Evolutionary conservation across 2,888 invertebrate species (phyloP), one percentile per base, ranked within the genome.

Genomic region (Athalia circularis): DNA sequence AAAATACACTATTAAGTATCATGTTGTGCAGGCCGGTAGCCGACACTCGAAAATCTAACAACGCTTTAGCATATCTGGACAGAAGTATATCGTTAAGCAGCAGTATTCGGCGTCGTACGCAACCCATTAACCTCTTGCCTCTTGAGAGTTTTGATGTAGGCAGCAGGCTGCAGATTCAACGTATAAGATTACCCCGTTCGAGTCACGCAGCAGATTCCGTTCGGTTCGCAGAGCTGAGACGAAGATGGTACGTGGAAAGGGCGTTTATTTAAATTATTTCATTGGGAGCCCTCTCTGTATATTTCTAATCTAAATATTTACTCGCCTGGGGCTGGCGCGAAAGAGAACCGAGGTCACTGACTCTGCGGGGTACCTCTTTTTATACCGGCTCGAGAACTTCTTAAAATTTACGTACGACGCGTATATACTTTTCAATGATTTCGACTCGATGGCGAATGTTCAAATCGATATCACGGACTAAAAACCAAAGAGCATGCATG

Each of bases 241-340:
- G 75, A 75, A 62, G 62, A 62, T 61, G 62, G 62, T n/a, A n/a
- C 5, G 8, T 50, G 68, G 64, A 54, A 65, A 54, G 77, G 79
- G 78, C 82, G 84, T 87, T 87, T 84, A 83, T 86, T 83, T 80
- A 82, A 85, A 85, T 86, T 83, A 84, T 83, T 84, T 83, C 82
- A 74, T 75, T 74, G 79, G 80, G 82, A 78, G 81, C 80, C 80
- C 75, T 68, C 77, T 82, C 77, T 79, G 80, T 84, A 80, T 82
- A 82, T 80, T 83, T 79, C 80, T 81, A 85, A 85, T 87, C 85
- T 83, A 88, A 88, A 88, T 87, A 88, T 88, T 88, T 88, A 85
- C 81, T 79, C 82, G 80, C 82, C 82, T 65, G 76, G 65, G 76
- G 65, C 76, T 61, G 76, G 65, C 61, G 79, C 57, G 67, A 79